Base-by-base conservation (phyloP, 2,113 vertebrate genomes). In the Indicator maculatus region DNA sequence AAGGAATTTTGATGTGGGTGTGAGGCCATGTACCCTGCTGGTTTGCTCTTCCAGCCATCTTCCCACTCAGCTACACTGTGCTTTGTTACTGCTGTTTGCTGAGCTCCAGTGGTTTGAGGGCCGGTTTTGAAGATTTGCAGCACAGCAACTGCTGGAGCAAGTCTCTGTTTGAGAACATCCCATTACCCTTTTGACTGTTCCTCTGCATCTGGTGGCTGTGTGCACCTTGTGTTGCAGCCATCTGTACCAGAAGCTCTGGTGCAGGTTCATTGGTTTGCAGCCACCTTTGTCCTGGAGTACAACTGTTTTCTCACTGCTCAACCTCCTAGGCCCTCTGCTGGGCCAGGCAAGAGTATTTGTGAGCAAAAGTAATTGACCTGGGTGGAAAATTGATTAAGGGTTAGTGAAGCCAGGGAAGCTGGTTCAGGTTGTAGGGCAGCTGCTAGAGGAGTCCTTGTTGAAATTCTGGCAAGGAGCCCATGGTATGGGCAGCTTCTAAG, bases 171-270 rank as follows among this genome's bases (percentile, higher is more conserved):
- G 75, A 28, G 66, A 24, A 21, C 1, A 6, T 12, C 7, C 24
- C 1, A 13, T 13, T 0, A 0, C 28, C 50, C 26, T 7, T 72
- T 63, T 2, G 0, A 1, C 69, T 26, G 38, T 5, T 47, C 50
- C 55, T 27, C 36, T 30, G 73, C 2, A 0, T 53, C 36, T 55
- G 30, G 11, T 5, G 44, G 23, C 65, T 18, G 39, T 7, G 23
- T 74, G 53, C 27, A 12, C 50, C 44, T 27, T 6, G 55, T 1
- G 0, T 16, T 12, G n/a, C 9, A 56, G 61, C 55, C 36, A 10
- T 47, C 58, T 44, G 21, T n/a, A 23, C 53, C 1, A 0, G 41
- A 28, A 45, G 27, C 59, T 75, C 39, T 44, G 31, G 28, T 23
- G 36, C 39, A 50, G 8, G 55, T 36, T 21, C 74, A 65, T 38